Percentiles rank a stretch among this genome's conserved stretches.
Conservation (phyloP, 2,113 vertebrate genomes). For the Grammomys dolichurus region DNA sequence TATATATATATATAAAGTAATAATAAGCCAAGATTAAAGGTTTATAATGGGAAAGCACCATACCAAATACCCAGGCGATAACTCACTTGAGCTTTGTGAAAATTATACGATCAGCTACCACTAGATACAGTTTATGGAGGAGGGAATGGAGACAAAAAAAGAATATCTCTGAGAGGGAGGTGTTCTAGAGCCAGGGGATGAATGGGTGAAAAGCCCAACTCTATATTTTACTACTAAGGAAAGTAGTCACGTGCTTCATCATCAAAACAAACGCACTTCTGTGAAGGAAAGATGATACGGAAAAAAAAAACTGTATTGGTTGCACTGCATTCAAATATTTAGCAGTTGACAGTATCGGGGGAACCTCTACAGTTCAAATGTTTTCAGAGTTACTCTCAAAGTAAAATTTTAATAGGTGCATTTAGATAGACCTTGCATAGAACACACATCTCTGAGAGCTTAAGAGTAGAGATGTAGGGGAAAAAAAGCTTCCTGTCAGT, state of each 20-base stretch:
- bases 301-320: not conserved
- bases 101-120: not conserved
- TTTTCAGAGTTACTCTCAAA: not conserved
- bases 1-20: not conserved
- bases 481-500: not conserved
- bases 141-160: not conserved
- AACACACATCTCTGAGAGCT: too few relatives aligned
- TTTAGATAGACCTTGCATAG: not conserved
- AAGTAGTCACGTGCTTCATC: not conserved
- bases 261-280: not conserved
- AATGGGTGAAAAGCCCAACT: not conserved
- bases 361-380: not conserved
- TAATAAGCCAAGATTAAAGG: not conserved
- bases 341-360: not conserved
- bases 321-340: not conserved
- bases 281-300: not conserved
- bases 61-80: not conserved
- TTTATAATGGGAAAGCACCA: not conserved
- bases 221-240: not conserved
- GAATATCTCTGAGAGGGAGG: not conserved
- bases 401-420: not conserved
- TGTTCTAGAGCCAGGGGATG: not conserved
- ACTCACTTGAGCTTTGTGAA: not conserved
- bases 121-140: not conserved
- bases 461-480: not conserved